Percentiles rank a stretch among this genome's conserved stretches.
phyloP scores from a whole-genome alignment of 2,113 vertebrate species.

The Trichomycterus rosablanca region DNA sequence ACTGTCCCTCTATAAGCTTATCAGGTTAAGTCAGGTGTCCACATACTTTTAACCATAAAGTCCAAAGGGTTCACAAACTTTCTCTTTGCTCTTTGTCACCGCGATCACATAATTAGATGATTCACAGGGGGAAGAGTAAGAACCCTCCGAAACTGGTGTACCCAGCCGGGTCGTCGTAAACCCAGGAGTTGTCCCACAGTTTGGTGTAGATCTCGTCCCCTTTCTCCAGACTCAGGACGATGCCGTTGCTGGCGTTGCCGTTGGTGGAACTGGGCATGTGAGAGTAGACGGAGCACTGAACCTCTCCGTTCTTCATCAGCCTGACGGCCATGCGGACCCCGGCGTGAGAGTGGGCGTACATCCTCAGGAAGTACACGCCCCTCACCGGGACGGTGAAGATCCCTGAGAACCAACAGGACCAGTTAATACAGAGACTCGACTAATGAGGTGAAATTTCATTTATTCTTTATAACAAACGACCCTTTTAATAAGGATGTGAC shows the following conservation, averaged over 20 bases:
- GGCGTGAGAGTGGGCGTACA: constrained; percentile 38
- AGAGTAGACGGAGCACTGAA: constrained; percentile 14
- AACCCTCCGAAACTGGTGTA: constrained; percentile 36
- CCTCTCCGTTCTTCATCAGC: constrained; percentile 17
- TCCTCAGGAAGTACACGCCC: constrained; percentile 47
- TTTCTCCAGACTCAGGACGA: constrained; percentile 25
- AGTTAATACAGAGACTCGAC: too few relatives aligned
- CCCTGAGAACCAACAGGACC: constrained; percentile 17
- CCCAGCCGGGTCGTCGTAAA: constrained; percentile 27
- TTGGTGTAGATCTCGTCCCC: constrained; percentile 26
- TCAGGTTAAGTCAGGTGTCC: too few relatives aligned
- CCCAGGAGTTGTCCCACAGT: constrained; percentile 31
- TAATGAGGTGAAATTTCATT: too few relatives aligned
- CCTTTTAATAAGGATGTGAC: too few relatives aligned
- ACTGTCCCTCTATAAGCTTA: too few relatives aligned
- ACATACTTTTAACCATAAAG: too few relatives aligned
- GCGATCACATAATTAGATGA: too few relatives aligned
- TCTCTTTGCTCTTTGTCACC: too few relatives aligned
- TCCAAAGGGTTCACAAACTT: too few relatives aligned
- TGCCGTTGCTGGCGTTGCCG: constrained; percentile 28
- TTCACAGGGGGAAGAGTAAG: constrained; percentile 31
- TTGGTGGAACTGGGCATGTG: background rate
- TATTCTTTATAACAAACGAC: too few relatives aligned
- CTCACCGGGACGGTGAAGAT: constrained; percentile 48
- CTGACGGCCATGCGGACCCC: background rate